A percentile compares a stretch with the other conserved stretches of the same genome.
phyloP scores from a whole-genome alignment of 2,797 vertebrate genomes.

The Enteromius mattozi region DNA sequence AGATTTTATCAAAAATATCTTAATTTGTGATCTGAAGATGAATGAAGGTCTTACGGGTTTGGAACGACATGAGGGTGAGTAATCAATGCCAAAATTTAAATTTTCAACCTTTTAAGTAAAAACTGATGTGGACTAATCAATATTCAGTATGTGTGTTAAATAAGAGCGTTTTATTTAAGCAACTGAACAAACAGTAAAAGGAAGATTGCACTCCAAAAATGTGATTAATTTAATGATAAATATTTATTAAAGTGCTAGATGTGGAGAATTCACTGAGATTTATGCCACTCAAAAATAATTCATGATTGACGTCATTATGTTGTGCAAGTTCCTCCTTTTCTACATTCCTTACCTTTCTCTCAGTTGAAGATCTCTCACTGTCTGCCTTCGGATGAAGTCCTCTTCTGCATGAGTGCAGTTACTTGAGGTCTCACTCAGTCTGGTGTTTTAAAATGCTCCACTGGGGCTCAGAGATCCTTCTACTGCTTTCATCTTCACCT shows the following conservation, averaged over 20 bases:
- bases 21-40: no score
- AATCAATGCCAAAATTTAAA: no score
- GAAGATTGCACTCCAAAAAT: not conserved
- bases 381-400: not conserved
- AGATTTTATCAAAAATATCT: no score
- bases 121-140: not conserved
- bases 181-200: not conserved
- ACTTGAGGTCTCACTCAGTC: constrained; percentile 12
- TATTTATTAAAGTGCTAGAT: not conserved
- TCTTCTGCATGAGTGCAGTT: constrained; percentile 13
- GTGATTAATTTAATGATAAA: not conserved
- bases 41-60: no score
- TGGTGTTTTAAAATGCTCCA: constrained; percentile 43
- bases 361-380: not conserved
- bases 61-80: no score
- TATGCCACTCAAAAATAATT: not conserved
- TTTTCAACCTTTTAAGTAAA: not conserved
- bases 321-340: not conserved
- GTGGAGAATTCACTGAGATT: not conserved
- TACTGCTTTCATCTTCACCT: constrained; percentile 36
- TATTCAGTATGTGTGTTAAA: not conserved
- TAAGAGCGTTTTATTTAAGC: not conserved
- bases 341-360: not conserved
- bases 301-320: not conserved
- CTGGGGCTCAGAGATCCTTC: constrained; percentile 22